A percentile compares a stretch with the other conserved stretches of the same genome.
phyloP scores from a whole-genome alignment of 2,797 vertebrate species.

The Neosilurus mollespiculum region DNA sequence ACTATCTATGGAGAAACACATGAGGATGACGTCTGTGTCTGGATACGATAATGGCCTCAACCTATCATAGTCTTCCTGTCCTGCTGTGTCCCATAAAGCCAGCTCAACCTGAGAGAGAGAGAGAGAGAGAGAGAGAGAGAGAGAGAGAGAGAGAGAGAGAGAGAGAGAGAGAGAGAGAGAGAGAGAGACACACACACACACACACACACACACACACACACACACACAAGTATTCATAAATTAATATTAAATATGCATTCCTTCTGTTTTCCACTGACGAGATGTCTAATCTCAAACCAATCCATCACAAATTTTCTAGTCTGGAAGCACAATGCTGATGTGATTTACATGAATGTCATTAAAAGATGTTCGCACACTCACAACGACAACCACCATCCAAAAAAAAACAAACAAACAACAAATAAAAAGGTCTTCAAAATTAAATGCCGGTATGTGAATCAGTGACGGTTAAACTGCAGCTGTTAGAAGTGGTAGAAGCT shows the following conservation, averaged over 20 bases:
- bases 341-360: not conserved
- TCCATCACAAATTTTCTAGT: not conserved
- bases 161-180: not conserved
- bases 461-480: too few relatives aligned
- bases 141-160: not conserved
- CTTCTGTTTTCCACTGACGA: not conserved
- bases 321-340: not conserved
- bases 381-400: too few relatives aligned
- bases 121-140: conserved; percentile 4
- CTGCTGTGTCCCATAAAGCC: conserved; percentile 95
- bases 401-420: too few relatives aligned
- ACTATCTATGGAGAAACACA: conserved; percentile 98
- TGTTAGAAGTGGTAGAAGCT: not conserved
- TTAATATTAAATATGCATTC: not conserved
- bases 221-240: not conserved
- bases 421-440: too few relatives aligned
- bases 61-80: conserved; percentile 95
- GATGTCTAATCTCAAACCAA: not conserved
- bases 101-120: conserved; percentile 86
- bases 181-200: too few relatives aligned
- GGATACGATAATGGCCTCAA: conserved; percentile 95
- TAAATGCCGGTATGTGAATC: too few relatives aligned
- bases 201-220: too few relatives aligned
- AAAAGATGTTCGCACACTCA: not conserved
- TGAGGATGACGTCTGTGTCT: conserved; percentile 95